Base-by-base conservation (phyloP, 2,113 vertebrate genomes). In the Embiotoca jacksoni region DNA sequence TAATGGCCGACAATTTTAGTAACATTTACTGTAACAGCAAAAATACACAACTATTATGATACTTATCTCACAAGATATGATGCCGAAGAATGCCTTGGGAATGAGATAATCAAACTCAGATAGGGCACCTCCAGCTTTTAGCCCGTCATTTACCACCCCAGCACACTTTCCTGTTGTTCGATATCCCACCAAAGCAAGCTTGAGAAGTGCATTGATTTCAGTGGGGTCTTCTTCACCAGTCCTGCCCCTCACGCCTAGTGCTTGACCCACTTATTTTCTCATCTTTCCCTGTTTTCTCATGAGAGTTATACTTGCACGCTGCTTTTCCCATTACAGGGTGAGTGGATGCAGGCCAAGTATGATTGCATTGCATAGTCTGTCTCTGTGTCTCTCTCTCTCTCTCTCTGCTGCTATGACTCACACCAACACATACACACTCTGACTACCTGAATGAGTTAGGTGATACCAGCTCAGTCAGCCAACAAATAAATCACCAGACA, bases 261-360 rank as follows among this genome's bases (percentile, higher is more conserved):
- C 92, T 92, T 94, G 93, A 94, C 94, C 94, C 94, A 95, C 95
- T 95, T 95, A 95, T 95, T 94, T 94, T 94, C 94, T 95, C 95
- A 94, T 95, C 92, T 94, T 95, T 94, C 93, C 90, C 81, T 78
- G 84, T 92, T 92, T 88, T 91, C 93, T 93, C 92, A 73, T 78
- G 93, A 93, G 94, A 92, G 81, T 91, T 94, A 89, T 88, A 88
- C 85, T 91, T 92, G 91, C 91, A 88, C 82, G 72, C 82, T 90
- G 90, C 90, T 90, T 92, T 92, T 81, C 82, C 93, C 90, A 93
- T 93, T 93, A 92, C 90, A 82, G 74, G 59, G 59, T 63, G 86
- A 92, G 91, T 93, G 91, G 92, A 94, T 72, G 85, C 80, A 78
- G 65, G 92, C 92, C 92, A 93, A 92, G 82, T 91, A 92, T 86